Percentiles rank a stretch among this genome's conserved stretches.
These are phyloP conservation scores for Halcyon chelicuti DNA, from an alignment of 2,797 vertebrate genomes.

Conservation along the genomic window DNA sequence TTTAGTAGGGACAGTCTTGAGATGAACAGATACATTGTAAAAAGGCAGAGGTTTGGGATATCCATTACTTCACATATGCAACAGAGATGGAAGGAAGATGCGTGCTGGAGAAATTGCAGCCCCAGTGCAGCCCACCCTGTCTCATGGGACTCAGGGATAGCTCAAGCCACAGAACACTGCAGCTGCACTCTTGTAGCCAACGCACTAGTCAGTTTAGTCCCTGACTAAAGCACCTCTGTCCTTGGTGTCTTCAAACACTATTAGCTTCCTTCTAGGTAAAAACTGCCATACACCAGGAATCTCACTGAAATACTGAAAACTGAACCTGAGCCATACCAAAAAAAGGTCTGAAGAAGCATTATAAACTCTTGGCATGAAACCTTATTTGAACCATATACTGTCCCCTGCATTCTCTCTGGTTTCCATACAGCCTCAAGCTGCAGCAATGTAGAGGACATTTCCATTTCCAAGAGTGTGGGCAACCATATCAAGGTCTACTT, in stretches of 20 bases:
- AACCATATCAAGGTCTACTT: background rate
- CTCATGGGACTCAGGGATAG: background rate
- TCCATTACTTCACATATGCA: background rate
- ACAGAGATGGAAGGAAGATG: background rate
- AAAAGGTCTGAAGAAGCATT: background rate
- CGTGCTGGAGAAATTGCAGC: background rate
- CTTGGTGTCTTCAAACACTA: background rate
- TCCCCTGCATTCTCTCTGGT: background rate
- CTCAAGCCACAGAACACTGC: background rate
- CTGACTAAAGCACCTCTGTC: background rate
- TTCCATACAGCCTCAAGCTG: background rate
- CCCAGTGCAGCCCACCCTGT: accelerated
- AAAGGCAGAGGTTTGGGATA: background rate
- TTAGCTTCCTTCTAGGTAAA: background rate
- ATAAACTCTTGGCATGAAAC: background rate
- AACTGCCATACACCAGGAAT: background rate
- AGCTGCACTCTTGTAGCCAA: background rate
- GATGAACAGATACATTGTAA: background rate
- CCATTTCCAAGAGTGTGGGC: background rate
- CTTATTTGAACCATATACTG: background rate
- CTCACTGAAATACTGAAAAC: background rate
- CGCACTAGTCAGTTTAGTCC: background rate
- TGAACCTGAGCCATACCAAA: background rate
- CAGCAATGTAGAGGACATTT: background rate
- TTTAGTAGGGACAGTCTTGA: background rate